Base-by-base conservation (phyloP, 2,113 vertebrate species). In the Chaetorhynchus papuensis region DNA sequence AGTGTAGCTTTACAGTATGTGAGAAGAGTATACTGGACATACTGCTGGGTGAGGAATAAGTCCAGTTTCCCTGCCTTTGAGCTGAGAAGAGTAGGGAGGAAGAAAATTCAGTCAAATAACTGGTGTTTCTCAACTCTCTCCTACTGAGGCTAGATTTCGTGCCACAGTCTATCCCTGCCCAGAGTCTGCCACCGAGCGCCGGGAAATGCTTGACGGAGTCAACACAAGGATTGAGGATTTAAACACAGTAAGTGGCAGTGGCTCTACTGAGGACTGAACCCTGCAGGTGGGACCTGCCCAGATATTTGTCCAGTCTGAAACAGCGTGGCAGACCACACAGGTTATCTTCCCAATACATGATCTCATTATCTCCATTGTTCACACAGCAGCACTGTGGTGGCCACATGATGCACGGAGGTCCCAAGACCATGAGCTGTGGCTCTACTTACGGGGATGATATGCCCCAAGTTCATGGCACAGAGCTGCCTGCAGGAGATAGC, bases 81-180 rank as follows among this genome's bases (percentile, higher is more conserved):
- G 31, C 15, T 69, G 31, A 41, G 41, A 60, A 60, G 17, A 75
- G 20, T 37, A 24, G 13, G 47, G 20, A 59, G 27, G 33, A 87
- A 64, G 65, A 79, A 74, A 88, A 47, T 9, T 49, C 37, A 19
- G 16, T 50, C 13, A 70, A 78, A 60, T 82, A 79, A 94, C 14
- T 1, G 8, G 13, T 86, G 15, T 81, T 96, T 96, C 57, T 89
- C 28, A 8, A 26, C 49, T 91, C 52, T 94, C 6, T 93, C 61
- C 89, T 61, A 7, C 78, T 42, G 76, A 57, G 68, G 30, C 37
- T 92, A 98, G 98, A 53, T 98, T 98, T 87, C 98, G 97, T 83
- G 98, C 98, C 71, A 98, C 98, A 3, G 85, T 98, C 8, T 98
- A 98, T 66, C 98, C 98, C 39, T 98, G 98, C n/a, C 98, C 98